Conservation (phyloP, 2,797 vertebrate species). For the Borostomias antarcticus region DNA sequence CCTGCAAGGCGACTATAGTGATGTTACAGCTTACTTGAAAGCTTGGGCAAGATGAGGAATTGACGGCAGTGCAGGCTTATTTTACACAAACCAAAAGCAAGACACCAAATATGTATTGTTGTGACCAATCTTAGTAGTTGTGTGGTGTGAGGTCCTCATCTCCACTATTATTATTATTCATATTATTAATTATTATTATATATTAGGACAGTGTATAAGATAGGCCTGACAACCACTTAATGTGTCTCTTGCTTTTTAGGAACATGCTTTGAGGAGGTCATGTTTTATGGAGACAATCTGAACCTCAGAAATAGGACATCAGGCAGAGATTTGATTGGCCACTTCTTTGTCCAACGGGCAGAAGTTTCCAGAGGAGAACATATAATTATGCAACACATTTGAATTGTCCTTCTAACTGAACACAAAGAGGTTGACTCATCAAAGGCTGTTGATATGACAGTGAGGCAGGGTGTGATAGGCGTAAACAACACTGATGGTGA, state of each 20-base stretch:
- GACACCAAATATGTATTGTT: too few species aligned
- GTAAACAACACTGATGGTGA: background rate
- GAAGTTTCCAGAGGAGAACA: background rate
- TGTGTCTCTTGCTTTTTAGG: background rate
- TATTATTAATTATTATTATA: too few species aligned
- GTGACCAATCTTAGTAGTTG: too few species aligned
- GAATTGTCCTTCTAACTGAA: background rate
- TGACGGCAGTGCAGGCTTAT: too few species aligned
- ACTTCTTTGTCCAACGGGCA: background rate
- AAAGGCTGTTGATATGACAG: background rate
- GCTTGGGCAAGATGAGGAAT: too few species aligned
- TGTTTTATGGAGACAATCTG: background rate
- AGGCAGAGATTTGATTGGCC: background rate
- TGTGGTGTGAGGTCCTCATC: too few species aligned
- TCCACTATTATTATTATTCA: too few species aligned
- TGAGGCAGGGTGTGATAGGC: too few species aligned
- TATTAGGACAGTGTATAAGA: too few species aligned
- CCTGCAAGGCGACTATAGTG: too few species aligned
- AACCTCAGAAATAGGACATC: background rate
- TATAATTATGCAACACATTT: background rate
- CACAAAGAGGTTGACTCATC: conserved; percentile 2
- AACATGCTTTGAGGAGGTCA: conserved; percentile 1
- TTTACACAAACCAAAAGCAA: too few species aligned
- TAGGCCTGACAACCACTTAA: background rate
- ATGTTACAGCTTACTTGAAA: too few species aligned